Evolutionary conservation across 1,140 invertebrate genomes (phyloP).

Genomic region (Agrypnia vestita): DNA sequence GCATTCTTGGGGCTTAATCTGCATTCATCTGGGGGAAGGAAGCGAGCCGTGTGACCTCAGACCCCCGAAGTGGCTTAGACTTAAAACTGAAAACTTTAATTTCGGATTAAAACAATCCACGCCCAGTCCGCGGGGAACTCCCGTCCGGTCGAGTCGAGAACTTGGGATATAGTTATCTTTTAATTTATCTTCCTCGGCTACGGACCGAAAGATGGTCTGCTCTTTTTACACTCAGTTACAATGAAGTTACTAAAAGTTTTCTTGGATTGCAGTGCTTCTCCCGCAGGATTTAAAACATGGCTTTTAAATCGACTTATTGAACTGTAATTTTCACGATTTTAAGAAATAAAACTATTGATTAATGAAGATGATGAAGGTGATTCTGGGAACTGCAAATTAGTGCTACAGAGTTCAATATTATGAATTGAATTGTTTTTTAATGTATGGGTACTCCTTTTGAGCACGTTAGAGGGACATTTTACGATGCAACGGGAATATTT

Average conservation of each 20-base stretch:
- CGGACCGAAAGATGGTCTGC: constrained; percentile 13
- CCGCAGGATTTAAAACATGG: constrained; percentile 10
- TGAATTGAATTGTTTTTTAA: too few species aligned
- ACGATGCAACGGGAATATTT: too few species aligned
- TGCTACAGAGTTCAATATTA: too few species aligned
- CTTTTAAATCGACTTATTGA: neutral
- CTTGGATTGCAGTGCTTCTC: constrained; percentile 20
- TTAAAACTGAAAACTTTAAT: constrained; percentile 36
- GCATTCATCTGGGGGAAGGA: neutral
- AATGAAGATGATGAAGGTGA: too few species aligned
- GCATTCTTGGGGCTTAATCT: too few species aligned
- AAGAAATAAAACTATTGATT: too few species aligned
- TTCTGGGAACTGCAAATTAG: too few species aligned
- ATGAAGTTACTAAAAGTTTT: constrained; percentile 33
- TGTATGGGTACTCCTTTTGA: too few species aligned
- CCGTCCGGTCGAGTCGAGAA: neutral
- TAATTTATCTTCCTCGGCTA: constrained; percentile 46
- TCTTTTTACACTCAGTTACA: constrained; percentile 33
- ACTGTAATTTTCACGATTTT: too few species aligned
- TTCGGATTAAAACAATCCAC: constrained; percentile 43
- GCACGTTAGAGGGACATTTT: too few species aligned
- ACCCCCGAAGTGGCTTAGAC: neutral
- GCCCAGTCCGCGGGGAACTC: constrained; percentile 5
- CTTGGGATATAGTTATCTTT: constrained; percentile 47
- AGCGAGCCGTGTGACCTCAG: neutral